Base-by-base conservation (phyloP, 2,888 invertebrate genomes). In the Carcina quercana region DNA sequence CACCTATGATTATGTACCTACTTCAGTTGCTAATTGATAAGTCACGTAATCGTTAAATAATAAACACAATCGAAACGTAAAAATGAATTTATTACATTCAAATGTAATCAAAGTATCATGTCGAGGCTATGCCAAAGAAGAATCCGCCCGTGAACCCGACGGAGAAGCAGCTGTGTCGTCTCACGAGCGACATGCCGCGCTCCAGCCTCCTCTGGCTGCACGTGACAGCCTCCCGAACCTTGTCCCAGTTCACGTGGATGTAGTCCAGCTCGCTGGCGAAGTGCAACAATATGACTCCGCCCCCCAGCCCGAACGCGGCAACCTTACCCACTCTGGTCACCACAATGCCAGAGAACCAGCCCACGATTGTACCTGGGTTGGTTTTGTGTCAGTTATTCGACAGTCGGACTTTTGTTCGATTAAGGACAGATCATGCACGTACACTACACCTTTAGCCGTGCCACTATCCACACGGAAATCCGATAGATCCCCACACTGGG, bases 241-340 rank as follows among this genome's bases (percentile, higher is more conserved):
- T 89, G 21, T 91, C 91, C 97, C 97, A 97, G 71, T 97, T 94
- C 32, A 95, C 87, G 45, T 91, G 89, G 4, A 97, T 91, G 53
- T 94, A 95, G 2, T 96, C 97, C 46, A 92, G 89, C 53, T 96
- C 93, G 40, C 92, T 91, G 0, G 96, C 97, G 26, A 97, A 86
- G 84, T 97, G 92, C 17, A 97, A 74, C 8, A 96, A 76, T 33
- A 97, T 88, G 13, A 97, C 89, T 13, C 95, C 91, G 5, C 96
- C 95, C 19, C 97, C 97, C 21, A 97, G 78, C 0, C 95, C 93
- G 35, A 94, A 89, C 0, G 97, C 96, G 0, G 94, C 93, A 11
- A 92, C 85, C 75, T 95, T 95, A 0, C 97, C 96, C 30, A 97
- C 88, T 74, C 91, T 93, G 74, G 91, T 88, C 14, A 91, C 87